Percentiles rank a stretch among this genome's conserved stretches.
Conservation (phyloP, 1,140 invertebrate genomes). For the Solenopsis invicta region DNA sequence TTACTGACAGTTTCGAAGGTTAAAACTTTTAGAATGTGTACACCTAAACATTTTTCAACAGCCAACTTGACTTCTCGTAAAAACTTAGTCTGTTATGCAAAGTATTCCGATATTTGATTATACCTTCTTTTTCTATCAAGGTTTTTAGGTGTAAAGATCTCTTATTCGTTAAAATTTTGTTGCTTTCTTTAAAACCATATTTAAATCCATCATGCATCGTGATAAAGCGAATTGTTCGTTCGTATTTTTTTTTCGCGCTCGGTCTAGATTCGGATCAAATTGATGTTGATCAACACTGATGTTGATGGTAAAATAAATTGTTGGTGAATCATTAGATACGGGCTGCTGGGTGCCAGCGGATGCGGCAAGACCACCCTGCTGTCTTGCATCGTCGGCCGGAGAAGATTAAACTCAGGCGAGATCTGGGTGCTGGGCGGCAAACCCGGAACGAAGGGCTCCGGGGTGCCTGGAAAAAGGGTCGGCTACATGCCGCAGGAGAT, state of each 20-base stretch:
- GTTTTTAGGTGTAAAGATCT: too few relatives aligned
- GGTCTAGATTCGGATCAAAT: not conserved
- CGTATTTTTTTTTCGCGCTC: too few relatives aligned
- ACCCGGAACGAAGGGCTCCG: constrained; percentile 93
- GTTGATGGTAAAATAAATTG: not conserved
- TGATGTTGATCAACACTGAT: not conserved
- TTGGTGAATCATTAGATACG: constrained; percentile 90
- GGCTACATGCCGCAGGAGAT: constrained; percentile 96
- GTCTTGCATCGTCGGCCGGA: constrained; percentile 94
- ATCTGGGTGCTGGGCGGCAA: constrained; percentile 95
- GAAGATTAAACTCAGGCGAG: constrained; percentile 93
- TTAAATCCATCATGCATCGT: not conserved
- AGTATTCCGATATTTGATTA: not conserved
- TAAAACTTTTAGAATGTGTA: not conserved
- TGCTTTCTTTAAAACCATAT: too few relatives aligned
- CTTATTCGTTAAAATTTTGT: too few relatives aligned
- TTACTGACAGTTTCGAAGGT: not conserved
- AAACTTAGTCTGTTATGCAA: not conserved
- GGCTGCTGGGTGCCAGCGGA: constrained; percentile 94
- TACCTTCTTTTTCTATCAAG: too few relatives aligned
- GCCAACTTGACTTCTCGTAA: not conserved
- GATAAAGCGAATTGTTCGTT: not conserved
- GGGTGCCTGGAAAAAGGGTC: constrained; percentile 95
- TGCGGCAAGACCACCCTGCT: constrained; percentile 95
- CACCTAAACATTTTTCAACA: not conserved